Evolutionary conservation across 2,797 vertebrate species (phyloP), one percentile per base, ranked within the genome.

Genomic region (Alcedo atthis): DNA sequence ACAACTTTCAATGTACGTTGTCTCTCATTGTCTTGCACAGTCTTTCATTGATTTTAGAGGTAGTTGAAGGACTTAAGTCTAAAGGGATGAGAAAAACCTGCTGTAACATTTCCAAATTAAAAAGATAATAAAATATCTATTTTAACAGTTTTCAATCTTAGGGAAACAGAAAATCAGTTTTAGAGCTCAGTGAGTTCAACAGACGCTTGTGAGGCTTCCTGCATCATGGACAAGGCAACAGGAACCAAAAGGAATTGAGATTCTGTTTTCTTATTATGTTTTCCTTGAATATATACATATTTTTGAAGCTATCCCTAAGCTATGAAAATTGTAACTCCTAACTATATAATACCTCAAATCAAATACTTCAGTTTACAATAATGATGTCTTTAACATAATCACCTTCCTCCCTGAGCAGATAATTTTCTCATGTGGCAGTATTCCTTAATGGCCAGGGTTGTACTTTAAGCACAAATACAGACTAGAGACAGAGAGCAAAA

Each of bases 391-490:
- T 74, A 73, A n/a, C 46, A 16, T 62, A 70, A 90, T 37, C 15
- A 42, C 40, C 12, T 79, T 90, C 53, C 22, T 43, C 33, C 22
- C 51, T 32, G 12, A 82, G 40, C 62, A 57, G 57, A 26, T n/a
- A 22, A 16, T 75, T 82, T 91, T 63, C 37, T 54, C 19, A 3
- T 73, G 10, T 37, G 42, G 32, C 24, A 30, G 4, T 84, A 28
- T 16, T 55, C n/a, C 43, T 87, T 81, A 55, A 78, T 81, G 33
- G 20, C 46, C 19, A 69, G 35, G 16, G 4, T 51, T 87, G 26
- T 81, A 3, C 35, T 71, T 94, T 83, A 89, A 77, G 54, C 30
- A 62, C 54, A 80, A 89, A 68, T 32, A 75, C 40, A 62, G 78
- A 10, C 37, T 92, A 14, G 53, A 81, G 67, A 53, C 17, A 57